A percentile compares a stretch with the other conserved stretches of the same genome.
Conservation (phyloP, 2,888 invertebrate species). For the Teinopalpus imperialis region DNA sequence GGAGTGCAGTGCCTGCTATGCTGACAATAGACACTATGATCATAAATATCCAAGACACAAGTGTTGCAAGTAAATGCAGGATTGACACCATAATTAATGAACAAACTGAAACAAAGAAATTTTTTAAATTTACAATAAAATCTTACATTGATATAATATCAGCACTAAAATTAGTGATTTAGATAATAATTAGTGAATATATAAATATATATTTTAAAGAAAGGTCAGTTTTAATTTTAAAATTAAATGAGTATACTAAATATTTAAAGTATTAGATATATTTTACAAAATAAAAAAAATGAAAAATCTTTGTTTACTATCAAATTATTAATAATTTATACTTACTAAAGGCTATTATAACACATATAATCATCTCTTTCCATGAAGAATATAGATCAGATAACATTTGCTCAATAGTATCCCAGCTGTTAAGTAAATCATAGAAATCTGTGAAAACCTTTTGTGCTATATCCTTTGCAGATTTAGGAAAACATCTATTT, state of each 20-base stretch:
- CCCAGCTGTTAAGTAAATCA: conserved; percentile 92
- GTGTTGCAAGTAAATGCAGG: conserved; percentile 90
- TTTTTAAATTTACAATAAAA: conserved; percentile 1
- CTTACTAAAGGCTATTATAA: conserved; percentile 91
- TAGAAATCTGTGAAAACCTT: conserved; percentile 88
- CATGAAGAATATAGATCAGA: conserved; percentile 94
- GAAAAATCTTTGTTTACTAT: too few relatives aligned
- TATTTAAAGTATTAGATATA: too few relatives aligned
- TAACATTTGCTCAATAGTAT: conserved; percentile 92
- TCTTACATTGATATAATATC: too few relatives aligned
- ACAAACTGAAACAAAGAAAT: conserved; percentile 84
- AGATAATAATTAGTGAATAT: too few relatives aligned
- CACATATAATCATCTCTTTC: conserved; percentile 91
- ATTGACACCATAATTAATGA: conserved; percentile 92
- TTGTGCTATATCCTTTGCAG: conserved; percentile 84
- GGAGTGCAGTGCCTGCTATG: conserved; percentile 87
- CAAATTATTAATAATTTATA: too few relatives aligned
- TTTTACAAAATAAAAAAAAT: too few relatives aligned
- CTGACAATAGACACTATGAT: conserved; percentile 88
- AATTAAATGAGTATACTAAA: too few relatives aligned
- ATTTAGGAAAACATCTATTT: conserved; percentile 93
- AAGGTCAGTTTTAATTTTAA: too few relatives aligned
- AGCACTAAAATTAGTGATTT: too few relatives aligned
- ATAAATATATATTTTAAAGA: too few relatives aligned
- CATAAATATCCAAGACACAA: conserved; percentile 95